These are phyloP conservation scores for Tetramorium alpestre DNA, from an alignment of 1,140 invertebrate species.

Conservation along the genomic window DNA sequence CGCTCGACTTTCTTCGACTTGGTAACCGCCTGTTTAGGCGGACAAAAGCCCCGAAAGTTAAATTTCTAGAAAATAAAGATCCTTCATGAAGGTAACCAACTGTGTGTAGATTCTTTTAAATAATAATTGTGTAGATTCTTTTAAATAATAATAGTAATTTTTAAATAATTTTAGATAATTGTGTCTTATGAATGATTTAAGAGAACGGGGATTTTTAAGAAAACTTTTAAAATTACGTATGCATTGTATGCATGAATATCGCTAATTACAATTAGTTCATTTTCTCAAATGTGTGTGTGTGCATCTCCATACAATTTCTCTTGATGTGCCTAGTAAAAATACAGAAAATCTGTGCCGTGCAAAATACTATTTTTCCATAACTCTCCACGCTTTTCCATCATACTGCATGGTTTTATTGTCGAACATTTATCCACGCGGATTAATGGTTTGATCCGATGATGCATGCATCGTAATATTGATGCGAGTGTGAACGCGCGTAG, in stretches of 20 bases:
- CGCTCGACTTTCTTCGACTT: slow-evolving; percentile 39
- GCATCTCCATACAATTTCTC: not conserved
- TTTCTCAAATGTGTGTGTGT: not conserved
- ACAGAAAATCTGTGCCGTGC: not conserved
- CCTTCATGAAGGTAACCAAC: not conserved
- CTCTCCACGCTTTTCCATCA: slow-evolving; percentile 26
- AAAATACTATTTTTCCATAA: slow-evolving; percentile 7
- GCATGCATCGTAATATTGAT: slow-evolving; percentile 20
- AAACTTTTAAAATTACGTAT: not conserved
- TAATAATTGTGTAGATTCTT: not conserved
- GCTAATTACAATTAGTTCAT: not conserved
- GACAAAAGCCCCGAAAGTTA: slow-evolving; percentile 27
- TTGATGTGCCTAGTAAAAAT: not conserved
- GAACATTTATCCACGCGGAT: slow-evolving; percentile 41
- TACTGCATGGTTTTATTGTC: slow-evolving; percentile 28
- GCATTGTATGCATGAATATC: not conserved
- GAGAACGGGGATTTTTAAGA: not conserved
- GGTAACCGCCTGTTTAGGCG: slow-evolving; percentile 42
- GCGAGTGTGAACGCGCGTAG: not conserved
- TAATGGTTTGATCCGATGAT: slow-evolving; percentile 28
- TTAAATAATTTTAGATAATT: not conserved
- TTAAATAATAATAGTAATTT: too few species aligned
- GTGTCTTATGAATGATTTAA: not conserved
- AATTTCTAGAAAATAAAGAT: slow-evolving; percentile 8
- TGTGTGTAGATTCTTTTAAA: not conserved